These are phyloP conservation scores for Drosophila pallidifrons DNA, from an alignment of 1,140 invertebrate genomes.

Conservation along the genomic window DNA sequence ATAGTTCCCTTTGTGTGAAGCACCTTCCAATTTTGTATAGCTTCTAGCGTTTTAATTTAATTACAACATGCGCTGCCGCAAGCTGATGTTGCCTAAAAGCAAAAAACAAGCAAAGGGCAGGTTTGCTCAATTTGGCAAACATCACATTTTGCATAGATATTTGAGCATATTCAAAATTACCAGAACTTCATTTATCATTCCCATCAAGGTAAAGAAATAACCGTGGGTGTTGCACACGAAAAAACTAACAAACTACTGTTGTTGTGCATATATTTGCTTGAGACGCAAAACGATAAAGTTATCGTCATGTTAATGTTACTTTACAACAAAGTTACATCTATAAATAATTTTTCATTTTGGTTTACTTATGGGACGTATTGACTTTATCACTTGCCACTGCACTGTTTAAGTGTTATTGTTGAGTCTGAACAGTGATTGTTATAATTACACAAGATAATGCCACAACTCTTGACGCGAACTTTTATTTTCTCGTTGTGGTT, in stretches of 20 bases:
- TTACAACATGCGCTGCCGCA: not conserved
- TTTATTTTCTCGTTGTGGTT: not conserved
- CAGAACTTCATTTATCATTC: constrained; percentile 62
- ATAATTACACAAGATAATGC: constrained; percentile 74
- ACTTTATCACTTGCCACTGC: constrained; percentile 52
- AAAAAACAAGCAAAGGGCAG: not conserved
- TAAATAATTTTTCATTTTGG: constrained; percentile 19
- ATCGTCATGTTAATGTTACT: constrained; percentile 28
- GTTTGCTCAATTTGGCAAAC: constrained; percentile 9
- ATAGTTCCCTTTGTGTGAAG: not conserved
- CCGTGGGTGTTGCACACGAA: constrained; percentile 29
- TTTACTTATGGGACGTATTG: constrained; percentile 48
- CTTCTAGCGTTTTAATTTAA: constrained; percentile 22
- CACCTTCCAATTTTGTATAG: constrained; percentile 15
- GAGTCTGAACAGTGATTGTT: constrained; percentile 58
- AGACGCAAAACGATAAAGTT: constrained; percentile 46
- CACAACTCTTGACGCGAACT: constrained; percentile 42
- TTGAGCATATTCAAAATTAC: constrained; percentile 12
- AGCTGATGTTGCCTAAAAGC: constrained; percentile 24
- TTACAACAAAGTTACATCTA: constrained; percentile 18
- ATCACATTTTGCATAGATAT: constrained; percentile 52
- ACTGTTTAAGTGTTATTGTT: constrained; percentile 40
- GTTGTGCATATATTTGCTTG: constrained; percentile 34
- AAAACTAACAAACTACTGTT: not conserved
- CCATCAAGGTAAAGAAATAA: constrained; percentile 29